A percentile compares a stretch with the other conserved stretches of the same genome.
Conservation (phyloP, 2,888 invertebrate genomes). For the Orthosia cruda region DNA sequence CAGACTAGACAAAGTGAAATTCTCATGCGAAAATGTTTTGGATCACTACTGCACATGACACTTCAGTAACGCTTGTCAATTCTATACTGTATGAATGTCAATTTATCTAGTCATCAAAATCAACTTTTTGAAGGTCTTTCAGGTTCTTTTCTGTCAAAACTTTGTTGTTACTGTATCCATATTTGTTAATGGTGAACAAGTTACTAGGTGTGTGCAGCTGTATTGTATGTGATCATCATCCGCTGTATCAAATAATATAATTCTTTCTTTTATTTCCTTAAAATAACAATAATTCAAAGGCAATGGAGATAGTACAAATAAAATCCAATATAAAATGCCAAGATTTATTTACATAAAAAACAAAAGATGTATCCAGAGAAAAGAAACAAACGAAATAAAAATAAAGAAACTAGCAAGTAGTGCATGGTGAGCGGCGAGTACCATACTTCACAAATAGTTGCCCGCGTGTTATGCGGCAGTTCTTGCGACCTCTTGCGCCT, state of each 20-base stretch:
- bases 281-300: too few species aligned
- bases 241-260: not conserved
- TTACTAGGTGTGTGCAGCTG: not conserved
- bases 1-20: too few species aligned
- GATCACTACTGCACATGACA: too few species aligned
- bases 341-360: conserved; percentile 75
- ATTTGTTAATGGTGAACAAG: not conserved
- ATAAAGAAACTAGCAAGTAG: conserved; percentile 76
- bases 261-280: not conserved
- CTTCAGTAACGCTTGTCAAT: too few species aligned
- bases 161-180: not conserved
- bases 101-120: too few species aligned
- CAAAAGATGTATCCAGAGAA: conserved; percentile 82
- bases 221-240: not conserved
- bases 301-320: not conserved
- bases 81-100: too few species aligned
- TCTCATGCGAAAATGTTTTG: too few species aligned
- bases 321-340: conserved; percentile 69
- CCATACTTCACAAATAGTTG: conserved; percentile 79
- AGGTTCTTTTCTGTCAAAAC: too few species aligned
- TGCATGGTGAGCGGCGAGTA: conserved; percentile 76
- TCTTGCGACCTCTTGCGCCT: conserved; percentile 74
- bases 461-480: conserved; percentile 79
- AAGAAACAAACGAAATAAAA: conserved; percentile 53
- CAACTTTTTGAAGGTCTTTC: too few species aligned